These are phyloP conservation scores for Mellilla xanthometata DNA, from an alignment of 2,888 invertebrate species.

Conservation along the genomic window DNA sequence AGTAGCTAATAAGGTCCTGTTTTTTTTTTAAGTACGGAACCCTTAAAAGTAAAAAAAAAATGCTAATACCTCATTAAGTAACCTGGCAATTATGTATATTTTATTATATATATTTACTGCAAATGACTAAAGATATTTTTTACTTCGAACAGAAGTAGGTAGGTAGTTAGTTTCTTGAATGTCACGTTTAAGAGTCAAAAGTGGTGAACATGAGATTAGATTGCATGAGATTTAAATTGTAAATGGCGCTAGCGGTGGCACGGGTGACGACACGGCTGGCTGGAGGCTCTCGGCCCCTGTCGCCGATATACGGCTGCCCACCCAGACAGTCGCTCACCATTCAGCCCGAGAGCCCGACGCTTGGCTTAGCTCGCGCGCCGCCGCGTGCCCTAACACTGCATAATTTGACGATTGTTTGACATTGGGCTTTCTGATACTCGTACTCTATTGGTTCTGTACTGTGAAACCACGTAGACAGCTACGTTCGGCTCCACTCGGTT, in stretches of 20 bases:
- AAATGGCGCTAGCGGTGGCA: constrained; percentile 26
- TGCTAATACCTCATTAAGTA: no score
- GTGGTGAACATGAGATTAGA: constrained; percentile 9
- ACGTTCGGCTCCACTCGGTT: constrained; percentile 40
- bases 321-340: constrained; percentile 13
- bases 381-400: constrained; percentile 7
- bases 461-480: constrained; percentile 23
- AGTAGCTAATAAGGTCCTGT: no score
- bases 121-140: no score
- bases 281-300: constrained; percentile 1
- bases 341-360: constrained; percentile 12
- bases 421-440: constrained; percentile 5
- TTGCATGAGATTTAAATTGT: constrained; percentile 30
- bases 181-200: not conserved
- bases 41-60: no score
- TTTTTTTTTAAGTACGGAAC: no score
- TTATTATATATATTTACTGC: no score
- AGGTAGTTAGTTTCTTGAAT: no score
- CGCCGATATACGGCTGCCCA: constrained; percentile 1
- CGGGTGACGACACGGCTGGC: constrained; percentile 23
- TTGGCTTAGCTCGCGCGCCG: constrained; percentile 12
- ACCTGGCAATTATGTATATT: no score
- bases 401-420: constrained; percentile 9
- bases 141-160: no score
- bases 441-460: constrained; percentile 1